Conservation (phyloP, 2,797 vertebrate species). For the Champsocephalus esox region DNA sequence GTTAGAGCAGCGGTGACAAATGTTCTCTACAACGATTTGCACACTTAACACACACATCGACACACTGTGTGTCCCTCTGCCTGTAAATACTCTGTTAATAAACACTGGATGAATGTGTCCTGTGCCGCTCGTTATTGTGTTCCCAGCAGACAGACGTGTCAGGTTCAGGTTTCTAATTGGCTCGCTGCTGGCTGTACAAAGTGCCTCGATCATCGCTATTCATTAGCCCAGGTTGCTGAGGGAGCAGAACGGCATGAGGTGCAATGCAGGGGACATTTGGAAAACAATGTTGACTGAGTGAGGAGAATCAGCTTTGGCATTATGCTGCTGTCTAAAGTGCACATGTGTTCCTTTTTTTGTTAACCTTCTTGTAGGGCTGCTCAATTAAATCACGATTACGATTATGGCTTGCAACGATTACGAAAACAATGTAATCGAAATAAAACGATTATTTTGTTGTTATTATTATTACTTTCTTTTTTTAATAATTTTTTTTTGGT, state of each 20-base stretch:
- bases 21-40: slow-evolving; percentile 85
- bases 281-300: background rate
- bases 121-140: slow-evolving; percentile 29
- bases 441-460: too few species aligned
- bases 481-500: too few species aligned
- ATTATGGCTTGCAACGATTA: too few species aligned
- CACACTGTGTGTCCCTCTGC: background rate
- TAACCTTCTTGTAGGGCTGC: too few species aligned
- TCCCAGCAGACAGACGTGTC: slow-evolving; percentile 26
- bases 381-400: too few species aligned
- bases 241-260: slow-evolving; percentile 14
- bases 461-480: too few species aligned
- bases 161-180: slow-evolving; percentile 36
- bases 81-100: slow-evolving; percentile 77
- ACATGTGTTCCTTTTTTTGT: too few species aligned
- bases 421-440: too few species aligned
- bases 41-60: slow-evolving; percentile 24
- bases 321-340: slow-evolving; percentile 24
- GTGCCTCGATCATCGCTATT: slow-evolving; percentile 38
- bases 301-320: slow-evolving; percentile 10
- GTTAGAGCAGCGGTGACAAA: slow-evolving; percentile 86
- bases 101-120: slow-evolving; percentile 45
- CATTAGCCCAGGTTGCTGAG: slow-evolving; percentile 4
- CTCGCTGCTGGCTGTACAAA: background rate
- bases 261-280: slow-evolving; percentile 2